A percentile compares a stretch with the other conserved stretches of the same genome.
phyloP scores from a whole-genome alignment of 2,888 invertebrate species.

The Salticus scenicus region DNA sequence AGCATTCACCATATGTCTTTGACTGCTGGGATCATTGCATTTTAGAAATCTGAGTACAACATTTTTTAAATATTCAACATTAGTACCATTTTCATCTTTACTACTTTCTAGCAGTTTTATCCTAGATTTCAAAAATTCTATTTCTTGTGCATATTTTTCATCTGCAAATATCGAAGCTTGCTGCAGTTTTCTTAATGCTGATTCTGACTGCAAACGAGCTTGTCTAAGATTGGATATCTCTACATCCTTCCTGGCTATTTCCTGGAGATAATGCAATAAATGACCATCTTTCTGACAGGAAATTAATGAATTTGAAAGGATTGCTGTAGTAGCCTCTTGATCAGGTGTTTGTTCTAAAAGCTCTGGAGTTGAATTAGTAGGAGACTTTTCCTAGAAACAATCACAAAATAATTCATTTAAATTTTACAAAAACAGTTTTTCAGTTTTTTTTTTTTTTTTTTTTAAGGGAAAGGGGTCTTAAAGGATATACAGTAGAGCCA shows the following conservation, averaged over 20 bases:
- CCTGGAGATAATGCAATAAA: slow-evolving; percentile 88
- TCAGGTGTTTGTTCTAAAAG: not conserved
- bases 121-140: slow-evolving; percentile 76
- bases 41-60: slow-evolving; percentile 88
- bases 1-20: slow-evolving; percentile 90
- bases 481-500: no score
- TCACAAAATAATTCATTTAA: not conserved
- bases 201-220: slow-evolving; percentile 81
- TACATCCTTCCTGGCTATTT: slow-evolving; percentile 86
- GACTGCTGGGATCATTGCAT: slow-evolving; percentile 82
- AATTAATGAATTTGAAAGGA: slow-evolving; percentile 38
- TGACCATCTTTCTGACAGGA: slow-evolving; percentile 60
- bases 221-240: slow-evolving; percentile 85
- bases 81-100: slow-evolving; percentile 86
- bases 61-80: slow-evolving; percentile 92
- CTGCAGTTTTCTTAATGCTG: slow-evolving; percentile 79
- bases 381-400: slow-evolving; percentile 8
- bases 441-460: no score
- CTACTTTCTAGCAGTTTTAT: slow-evolving; percentile 76
- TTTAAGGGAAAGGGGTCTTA: no score
- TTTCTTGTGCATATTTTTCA: slow-evolving; percentile 79
- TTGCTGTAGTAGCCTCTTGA: slow-evolving; percentile 27
- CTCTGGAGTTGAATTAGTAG: not conserved
- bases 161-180: slow-evolving; percentile 75
- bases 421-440: no score